A percentile compares a stretch with the other conserved stretches of the same genome.
phyloP scores from a whole-genome alignment of 2,113 vertebrate genomes.

The Uropsilus gracilis region DNA sequence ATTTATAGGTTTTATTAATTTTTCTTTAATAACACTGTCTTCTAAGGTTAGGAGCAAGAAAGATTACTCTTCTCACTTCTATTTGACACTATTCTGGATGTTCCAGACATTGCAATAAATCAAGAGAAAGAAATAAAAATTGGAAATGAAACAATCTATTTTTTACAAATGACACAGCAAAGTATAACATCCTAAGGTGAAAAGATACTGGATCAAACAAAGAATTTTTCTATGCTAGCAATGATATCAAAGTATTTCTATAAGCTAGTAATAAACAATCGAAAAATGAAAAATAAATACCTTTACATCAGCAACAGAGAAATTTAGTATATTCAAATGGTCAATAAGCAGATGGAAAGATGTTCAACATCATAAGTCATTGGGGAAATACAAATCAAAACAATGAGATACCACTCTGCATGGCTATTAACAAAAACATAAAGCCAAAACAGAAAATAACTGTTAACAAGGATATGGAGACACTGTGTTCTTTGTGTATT shows the following conservation, averaged over 20 bases:
- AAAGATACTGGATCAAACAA: neutral
- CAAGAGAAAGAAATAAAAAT: neutral
- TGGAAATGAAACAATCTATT: neutral
- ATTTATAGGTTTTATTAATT: no score
- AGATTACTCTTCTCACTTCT: neutral
- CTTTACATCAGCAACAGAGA: neutral
- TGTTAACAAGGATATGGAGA: neutral
- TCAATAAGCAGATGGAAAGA: no score
- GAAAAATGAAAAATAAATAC: neutral
- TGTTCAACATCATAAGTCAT: no score
- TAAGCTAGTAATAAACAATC: neutral
- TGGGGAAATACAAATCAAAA: no score
- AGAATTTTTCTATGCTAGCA: neutral
- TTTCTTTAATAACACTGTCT: no score
- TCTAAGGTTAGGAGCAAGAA: no score
- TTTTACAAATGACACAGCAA: neutral
- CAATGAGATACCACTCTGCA: neutral
- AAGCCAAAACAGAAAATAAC: neutral
- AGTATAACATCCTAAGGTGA: neutral
- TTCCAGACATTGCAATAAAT: neutral
- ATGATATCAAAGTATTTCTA: neutral
- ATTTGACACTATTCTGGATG: neutral
- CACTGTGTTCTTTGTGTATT: neutral
- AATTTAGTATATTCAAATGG: neutral
- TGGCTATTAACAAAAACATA: neutral